These are phyloP conservation scores for Onychomys torridus DNA, from an alignment of 2,797 vertebrate genomes.

Conservation along the genomic window DNA sequence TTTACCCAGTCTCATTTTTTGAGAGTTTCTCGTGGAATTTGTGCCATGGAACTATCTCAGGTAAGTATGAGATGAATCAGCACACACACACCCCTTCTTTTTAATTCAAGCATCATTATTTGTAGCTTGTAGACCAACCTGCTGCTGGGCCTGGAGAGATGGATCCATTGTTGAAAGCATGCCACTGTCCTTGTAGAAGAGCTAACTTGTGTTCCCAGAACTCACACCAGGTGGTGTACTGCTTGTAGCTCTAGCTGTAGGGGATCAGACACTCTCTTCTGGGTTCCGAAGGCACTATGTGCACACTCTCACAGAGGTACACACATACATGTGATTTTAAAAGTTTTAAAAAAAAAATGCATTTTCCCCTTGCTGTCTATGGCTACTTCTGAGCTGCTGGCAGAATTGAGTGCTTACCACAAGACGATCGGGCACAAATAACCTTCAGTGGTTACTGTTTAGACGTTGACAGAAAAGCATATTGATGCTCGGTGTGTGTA, in stretches of 20 bases:
- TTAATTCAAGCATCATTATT: neutral
- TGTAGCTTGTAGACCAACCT: neutral
- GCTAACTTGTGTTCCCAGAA: neutral
- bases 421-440: neutral
- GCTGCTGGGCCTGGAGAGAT: neutral
- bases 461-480: neutral
- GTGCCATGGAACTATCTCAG: neutral
- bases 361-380: neutral
- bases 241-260: neutral
- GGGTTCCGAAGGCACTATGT: neutral
- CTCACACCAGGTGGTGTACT: too few relatives aligned
- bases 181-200: neutral
- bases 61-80: neutral
- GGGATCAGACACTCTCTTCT: neutral
- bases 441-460: neutral
- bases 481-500: neutral
- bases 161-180: neutral
- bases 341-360: neutral
- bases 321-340: neutral
- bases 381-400: neutral
- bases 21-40: neutral
- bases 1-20: neutral
- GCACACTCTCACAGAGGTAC: neutral
- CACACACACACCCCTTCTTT: too few relatives aligned
- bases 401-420: neutral